Percentiles rank a stretch among this genome's conserved stretches.
Conservation (phyloP, 2,888 invertebrate species). For the Leuctra nigra region DNA sequence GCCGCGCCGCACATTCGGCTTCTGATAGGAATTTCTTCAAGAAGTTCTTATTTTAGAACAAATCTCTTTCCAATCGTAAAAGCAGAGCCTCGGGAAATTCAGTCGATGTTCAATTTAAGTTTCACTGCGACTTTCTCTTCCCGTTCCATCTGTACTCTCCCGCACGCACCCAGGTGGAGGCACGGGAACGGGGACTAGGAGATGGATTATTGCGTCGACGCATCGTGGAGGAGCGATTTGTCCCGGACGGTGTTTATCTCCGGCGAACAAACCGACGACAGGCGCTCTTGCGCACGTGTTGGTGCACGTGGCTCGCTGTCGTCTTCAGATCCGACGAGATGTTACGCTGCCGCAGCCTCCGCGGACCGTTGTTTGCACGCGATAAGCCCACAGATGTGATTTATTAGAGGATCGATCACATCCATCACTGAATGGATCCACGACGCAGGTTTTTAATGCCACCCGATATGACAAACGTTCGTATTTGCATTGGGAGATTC, state of each 20-base stretch:
- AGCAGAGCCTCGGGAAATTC: constrained; percentile 11
- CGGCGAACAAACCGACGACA: no score
- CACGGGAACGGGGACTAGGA: not conserved
- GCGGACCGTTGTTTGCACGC: no score
- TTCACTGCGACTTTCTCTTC: not conserved
- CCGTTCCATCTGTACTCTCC: not conserved
- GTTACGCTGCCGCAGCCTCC: no score
- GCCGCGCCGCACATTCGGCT: not conserved
- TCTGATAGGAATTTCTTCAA: not conserved
- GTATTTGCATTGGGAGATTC: not conserved
- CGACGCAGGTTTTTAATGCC: no score
- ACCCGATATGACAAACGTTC: not conserved
- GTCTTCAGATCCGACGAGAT: no score
- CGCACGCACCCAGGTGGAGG: not conserved
- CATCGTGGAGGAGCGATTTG: not conserved
- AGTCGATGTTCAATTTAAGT: constrained; percentile 10
- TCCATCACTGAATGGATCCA: no score
- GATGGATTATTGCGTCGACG: not conserved
- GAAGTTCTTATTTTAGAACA: constrained; percentile 15
- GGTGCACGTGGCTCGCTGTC: no score
- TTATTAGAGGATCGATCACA: no score
- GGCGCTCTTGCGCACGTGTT: no score
- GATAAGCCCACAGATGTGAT: no score
- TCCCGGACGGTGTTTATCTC: no score
- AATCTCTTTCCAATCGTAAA: constrained; percentile 18